A percentile compares a stretch with the other conserved stretches of the same genome.
phyloP scores from a whole-genome alignment of 2,113 vertebrate species.

The Peromyscus maniculatus region DNA sequence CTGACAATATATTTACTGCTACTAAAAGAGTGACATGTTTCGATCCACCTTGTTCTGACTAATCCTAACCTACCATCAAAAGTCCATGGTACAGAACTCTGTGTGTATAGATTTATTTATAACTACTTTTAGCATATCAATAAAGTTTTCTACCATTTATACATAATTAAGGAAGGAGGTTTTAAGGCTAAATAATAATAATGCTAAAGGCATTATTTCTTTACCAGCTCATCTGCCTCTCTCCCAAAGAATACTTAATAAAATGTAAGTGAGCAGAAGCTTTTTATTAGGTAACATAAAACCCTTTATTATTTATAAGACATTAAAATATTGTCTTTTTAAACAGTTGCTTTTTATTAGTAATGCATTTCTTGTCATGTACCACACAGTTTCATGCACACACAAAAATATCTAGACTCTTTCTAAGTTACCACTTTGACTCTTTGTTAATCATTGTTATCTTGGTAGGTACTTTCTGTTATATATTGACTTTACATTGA shows the following conservation, averaged over 20 bases:
- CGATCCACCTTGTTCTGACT: background rate
- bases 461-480: constrained; percentile 12
- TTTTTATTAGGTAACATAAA: constrained; percentile 11
- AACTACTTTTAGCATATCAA: background rate
- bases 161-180: background rate
- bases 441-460: background rate
- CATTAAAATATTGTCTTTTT: background rate
- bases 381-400: background rate
- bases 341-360: background rate
- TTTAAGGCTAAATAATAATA: background rate
- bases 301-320: background rate
- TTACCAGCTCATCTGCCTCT: background rate
- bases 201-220: constrained; percentile 28
- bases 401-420: background rate
- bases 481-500: background rate
- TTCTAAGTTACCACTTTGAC: background rate
- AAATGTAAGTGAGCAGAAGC: background rate
- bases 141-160: background rate
- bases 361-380: background rate
- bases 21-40: background rate
- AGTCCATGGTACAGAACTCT: background rate
- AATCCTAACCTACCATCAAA: background rate
- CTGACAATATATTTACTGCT: constrained; percentile 18
- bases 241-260: constrained; percentile 24
- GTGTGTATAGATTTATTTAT: background rate